A percentile compares a stretch with the other conserved stretches of the same genome.
These are phyloP conservation scores for Chrysodeixis includens DNA, from an alignment of 2,888 invertebrate species.

Conservation along the genomic window DNA sequence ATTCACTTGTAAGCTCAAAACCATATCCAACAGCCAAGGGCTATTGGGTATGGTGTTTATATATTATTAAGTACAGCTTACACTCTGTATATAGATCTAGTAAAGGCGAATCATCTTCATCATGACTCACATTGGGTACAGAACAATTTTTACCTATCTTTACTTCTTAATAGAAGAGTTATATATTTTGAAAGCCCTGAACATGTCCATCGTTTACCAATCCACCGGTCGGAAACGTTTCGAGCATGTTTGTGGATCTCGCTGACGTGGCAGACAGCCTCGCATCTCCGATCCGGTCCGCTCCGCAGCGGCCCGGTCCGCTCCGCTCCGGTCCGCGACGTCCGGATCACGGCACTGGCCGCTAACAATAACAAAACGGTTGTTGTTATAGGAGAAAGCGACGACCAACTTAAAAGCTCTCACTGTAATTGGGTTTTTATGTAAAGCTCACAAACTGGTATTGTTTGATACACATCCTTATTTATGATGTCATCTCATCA, in stretches of 20 bases:
- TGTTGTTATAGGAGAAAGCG: constrained; percentile 50
- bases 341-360: constrained; percentile 11
- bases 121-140: no score
- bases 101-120: no score
- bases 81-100: no score
- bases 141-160: no score
- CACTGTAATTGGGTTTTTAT: constrained; percentile 48
- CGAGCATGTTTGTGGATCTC: constrained; percentile 33
- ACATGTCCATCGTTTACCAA: constrained; percentile 21
- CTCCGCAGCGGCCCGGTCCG: constrained; percentile 7
- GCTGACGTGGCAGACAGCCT: constrained; percentile 12
- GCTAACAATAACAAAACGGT: constrained; percentile 42
- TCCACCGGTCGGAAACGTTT: constrained; percentile 26
- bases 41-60: no score
- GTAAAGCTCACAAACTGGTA: constrained; percentile 6
- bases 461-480: constrained; percentile 3
- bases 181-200: constrained; percentile 21
- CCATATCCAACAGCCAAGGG: no score
- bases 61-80: no score
- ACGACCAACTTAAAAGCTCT: constrained; percentile 8
- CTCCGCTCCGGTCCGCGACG: constrained; percentile 19
- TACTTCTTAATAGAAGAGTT: no score
- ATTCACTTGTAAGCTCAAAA: no score
- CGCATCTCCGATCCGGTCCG: constrained; percentile 8
- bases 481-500: not conserved